Evolutionary conservation across 2,888 invertebrate genomes (phyloP), one percentile per base, ranked within the genome.

Genomic region (Tenthredo distinguenda): DNA sequence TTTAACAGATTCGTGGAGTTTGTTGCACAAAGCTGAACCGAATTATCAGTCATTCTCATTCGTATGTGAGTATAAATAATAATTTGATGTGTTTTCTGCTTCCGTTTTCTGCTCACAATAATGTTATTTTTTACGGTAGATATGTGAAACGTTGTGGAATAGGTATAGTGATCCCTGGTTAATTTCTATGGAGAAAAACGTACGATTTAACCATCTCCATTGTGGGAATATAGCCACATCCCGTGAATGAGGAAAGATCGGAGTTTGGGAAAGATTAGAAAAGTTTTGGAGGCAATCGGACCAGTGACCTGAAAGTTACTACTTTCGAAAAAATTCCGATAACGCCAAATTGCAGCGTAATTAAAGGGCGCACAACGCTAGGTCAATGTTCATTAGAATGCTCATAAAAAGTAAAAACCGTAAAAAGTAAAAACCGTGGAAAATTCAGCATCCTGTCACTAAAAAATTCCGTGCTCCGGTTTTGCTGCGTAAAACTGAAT

Each of bases 241-340:
- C 31, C 50, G 31, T 77, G 6, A 34, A 77, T 77, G 50, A 50
- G 50, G 34, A 55, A 50, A 77, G 77, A 77, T 77, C 26, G 47
- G 55, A 76, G 77, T 34, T 77, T 77, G 50, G 18, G 2, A 77
- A 55, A 34, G 77, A 77, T 55, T 77, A 77, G 77, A 31, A 77
- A 77, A 77, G 77, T 77, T 77, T 76, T 31, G 55, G 40, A 18
- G 62, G 77, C 77, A 55, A 77, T 55, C 77, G 50, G 55, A 77
- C 50, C 77, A 77, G 50, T 77, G 77, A 77, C 77, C 55, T 55
- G 55, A 77, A 77, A 77, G 50, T 77, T 77, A 77, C 55, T 77
- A 26, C 50, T 77, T 50, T 18, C 31, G 34, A 50, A 40, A 74
- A 77, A 77, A 50, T 50, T 77, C 77, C 31, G 31, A 77, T 77